Base-by-base conservation (phyloP, 2,888 invertebrate species). In the Apodemia duryi region DNA sequence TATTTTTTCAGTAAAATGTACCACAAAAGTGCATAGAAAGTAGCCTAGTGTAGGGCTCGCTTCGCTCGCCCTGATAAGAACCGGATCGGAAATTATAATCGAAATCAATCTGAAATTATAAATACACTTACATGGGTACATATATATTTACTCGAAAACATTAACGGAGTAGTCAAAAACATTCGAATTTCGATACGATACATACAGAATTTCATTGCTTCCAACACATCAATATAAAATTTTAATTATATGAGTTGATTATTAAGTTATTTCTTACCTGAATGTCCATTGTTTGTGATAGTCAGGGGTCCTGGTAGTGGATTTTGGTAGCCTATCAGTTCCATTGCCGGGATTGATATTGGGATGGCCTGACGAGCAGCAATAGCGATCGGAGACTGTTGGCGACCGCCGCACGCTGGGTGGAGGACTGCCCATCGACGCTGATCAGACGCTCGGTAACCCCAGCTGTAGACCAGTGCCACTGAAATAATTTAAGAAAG, bases 321-420 rank as follows among this genome's bases (percentile, higher is more conserved):
- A 82, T 95, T 94, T 77, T 95, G 95, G 83, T 95, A 96, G 13
- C 95, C 94, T 72, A 95, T 93, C 84, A 94, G 93, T 80, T 95
- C 95, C 77, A 96, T 91, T 7, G 95, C 95, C 0, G 95, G 95
- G 76, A 95, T 93, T 6, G 94, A 93, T 57, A 95, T 86, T 54
- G 94, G 93, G 63, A 94, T 92, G 2, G 95, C 93, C 80, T 93
- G 90, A 6, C 91, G 84, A 0, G 94, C 93, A 29, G 94, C 92
- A 70, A 96, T 93, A 68, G 94, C 93, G 69, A 95, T 94, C 66
- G 94, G 96, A 0, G 95, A 95, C 77, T 96, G 96, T 70, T 93
- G 91, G 2, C 92, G 80, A 1, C 95, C 95, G 21, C 93, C 94
- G 78, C 95, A 95, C 11, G 91, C 90, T 0, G 93, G 93, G 77